These are phyloP conservation scores for Albula goreensis DNA, from an alignment of 2,113 vertebrate species.

Conservation along the genomic window DNA sequence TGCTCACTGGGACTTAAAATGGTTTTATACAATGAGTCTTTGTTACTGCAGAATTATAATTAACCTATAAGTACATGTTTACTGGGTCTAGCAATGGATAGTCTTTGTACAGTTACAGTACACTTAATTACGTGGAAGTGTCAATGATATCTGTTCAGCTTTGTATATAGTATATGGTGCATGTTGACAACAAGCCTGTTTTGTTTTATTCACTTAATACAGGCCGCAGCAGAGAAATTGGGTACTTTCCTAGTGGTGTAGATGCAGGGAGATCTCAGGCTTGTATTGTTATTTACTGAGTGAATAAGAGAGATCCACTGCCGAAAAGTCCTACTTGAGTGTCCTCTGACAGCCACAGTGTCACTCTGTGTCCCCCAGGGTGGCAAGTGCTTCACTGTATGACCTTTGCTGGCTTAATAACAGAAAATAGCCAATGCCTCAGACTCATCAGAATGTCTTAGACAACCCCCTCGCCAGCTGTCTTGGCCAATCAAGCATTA, in stretches of 20 bases:
- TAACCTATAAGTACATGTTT: background rate
- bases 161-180: background rate
- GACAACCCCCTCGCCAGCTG: background rate
- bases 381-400: background rate
- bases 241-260: background rate
- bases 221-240: background rate
- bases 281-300: background rate
- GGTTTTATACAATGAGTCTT: background rate
- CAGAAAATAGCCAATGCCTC: background rate
- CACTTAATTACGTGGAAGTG: background rate
- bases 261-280: background rate
- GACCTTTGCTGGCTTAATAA: background rate
- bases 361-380: background rate
- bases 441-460: background rate
- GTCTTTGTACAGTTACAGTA: background rate
- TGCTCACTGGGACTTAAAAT: background rate
- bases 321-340: background rate
- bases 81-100: background rate
- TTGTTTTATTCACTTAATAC: too few species aligned
- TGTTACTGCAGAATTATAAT: background rate
- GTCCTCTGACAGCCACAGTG: background rate
- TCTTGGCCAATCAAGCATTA: background rate
- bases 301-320: background rate
- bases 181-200: background rate
- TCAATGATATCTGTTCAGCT: background rate